Percentiles rank a stretch among this genome's conserved stretches.
Conservation (phyloP, 2,113 vertebrate species). For the Proterorhinus semilunaris region DNA sequence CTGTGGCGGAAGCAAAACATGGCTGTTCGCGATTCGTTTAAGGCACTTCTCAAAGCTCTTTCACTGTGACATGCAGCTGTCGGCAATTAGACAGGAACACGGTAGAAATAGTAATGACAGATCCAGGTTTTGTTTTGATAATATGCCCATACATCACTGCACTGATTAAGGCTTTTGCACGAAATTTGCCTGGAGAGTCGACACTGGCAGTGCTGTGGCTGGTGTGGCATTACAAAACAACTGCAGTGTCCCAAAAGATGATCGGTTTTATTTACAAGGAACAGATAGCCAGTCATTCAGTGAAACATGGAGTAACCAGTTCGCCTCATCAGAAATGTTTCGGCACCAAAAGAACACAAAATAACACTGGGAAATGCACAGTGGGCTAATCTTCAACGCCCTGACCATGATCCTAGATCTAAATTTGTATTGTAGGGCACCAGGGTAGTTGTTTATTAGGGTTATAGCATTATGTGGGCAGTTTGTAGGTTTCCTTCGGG, state of each 20-base stretch:
- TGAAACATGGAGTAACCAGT: no score
- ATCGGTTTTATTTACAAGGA: no score
- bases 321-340: no score
- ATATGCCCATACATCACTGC: neutral
- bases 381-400: no score
- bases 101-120: slow-evolving; percentile 56
- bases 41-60: slow-evolving; percentile 44
- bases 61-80: slow-evolving; percentile 63
- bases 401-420: no score
- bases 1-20: slow-evolving; percentile 12
- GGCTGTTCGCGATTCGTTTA: slow-evolving; percentile 35
- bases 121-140: slow-evolving; percentile 9
- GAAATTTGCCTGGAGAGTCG: neutral
- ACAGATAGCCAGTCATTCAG: no score
- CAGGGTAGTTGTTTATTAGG: no score
- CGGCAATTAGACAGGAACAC: slow-evolving; percentile 30
- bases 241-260: neutral
- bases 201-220: neutral
- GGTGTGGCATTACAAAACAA: neutral
- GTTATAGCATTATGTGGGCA: no score
- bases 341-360: no score
- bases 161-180: neutral
- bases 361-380: no score
- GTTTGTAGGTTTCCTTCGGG: no score
- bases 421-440: no score